Conservation (phyloP, 1,140 invertebrate species). For the Lasioglossum baleicum region DNA sequence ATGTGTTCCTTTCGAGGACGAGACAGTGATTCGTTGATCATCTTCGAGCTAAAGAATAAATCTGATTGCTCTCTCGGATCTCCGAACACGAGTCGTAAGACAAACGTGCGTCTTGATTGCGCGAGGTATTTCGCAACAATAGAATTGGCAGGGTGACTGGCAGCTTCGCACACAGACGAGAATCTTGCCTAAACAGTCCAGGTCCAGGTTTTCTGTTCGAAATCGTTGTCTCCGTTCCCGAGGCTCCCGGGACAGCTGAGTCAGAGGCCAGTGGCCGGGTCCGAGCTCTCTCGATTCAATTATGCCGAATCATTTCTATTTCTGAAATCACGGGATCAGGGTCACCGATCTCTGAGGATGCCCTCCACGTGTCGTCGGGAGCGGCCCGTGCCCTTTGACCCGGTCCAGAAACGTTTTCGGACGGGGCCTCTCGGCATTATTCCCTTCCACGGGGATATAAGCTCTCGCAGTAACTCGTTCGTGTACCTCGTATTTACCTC, state of each 20-base stretch:
- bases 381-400: constrained; percentile 37
- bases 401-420: neutral
- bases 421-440: neutral
- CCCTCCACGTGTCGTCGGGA: constrained; percentile 48
- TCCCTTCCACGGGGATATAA: too few relatives aligned
- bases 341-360: constrained; percentile 40
- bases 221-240: neutral
- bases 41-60: too few relatives aligned
- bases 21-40: too few relatives aligned
- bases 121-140: neutral
- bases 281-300: constrained; percentile 14
- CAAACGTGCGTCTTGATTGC: neutral
- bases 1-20: too few relatives aligned
- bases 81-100: neutral
- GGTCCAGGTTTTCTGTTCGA: neutral
- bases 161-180: neutral
- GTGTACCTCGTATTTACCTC: constrained; percentile 22
- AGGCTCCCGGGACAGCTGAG: neutral
- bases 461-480: constrained; percentile 3
- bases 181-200: neutral
- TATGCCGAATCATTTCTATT: constrained; percentile 59
- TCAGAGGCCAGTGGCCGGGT: neutral
- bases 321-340: constrained; percentile 57
- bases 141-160: neutral
- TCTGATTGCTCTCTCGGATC: neutral